Evolutionary conservation across 2,888 invertebrate species (phyloP).

Genomic region (Ypsolopha scabrella): DNA sequence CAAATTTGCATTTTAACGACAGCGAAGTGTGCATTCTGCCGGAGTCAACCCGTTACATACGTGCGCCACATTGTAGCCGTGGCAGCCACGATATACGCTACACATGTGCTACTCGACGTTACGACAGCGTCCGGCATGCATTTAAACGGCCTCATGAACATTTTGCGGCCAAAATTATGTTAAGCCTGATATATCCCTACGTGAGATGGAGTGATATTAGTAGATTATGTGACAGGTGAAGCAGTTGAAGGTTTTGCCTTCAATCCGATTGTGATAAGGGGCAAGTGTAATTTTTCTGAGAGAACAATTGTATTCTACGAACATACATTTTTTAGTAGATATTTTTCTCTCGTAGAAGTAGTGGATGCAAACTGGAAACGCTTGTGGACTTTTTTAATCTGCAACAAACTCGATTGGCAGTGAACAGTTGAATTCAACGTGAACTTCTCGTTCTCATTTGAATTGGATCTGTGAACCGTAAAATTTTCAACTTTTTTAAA

Average conservation of each 20-base stretch:
- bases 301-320: too few species aligned
- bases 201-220: too few species aligned
- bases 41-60: slow-evolving; percentile 12
- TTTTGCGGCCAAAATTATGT: slow-evolving; percentile 15
- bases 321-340: too few species aligned
- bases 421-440: slow-evolving; percentile 9
- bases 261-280: too few species aligned
- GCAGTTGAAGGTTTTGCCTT: too few species aligned
- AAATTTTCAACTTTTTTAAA: slow-evolving; percentile 27
- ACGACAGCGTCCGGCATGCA: slow-evolving; percentile 26
- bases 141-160: slow-evolving; percentile 36
- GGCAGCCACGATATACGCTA: too few species aligned
- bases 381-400: slow-evolving; percentile 39
- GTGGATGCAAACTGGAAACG: slow-evolving; percentile 6
- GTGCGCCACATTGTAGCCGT: too few species aligned
- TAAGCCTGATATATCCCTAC: background rate
- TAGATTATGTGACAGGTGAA: too few species aligned
- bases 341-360: too few species aligned
- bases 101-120: too few species aligned
- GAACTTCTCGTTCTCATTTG: slow-evolving; percentile 22
- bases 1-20: slow-evolving; percentile 39
- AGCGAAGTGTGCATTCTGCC: slow-evolving; percentile 25
- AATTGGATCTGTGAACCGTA: slow-evolving; percentile 24
- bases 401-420: slow-evolving; percentile 25
- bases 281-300: too few species aligned